phyloP scores from a whole-genome alignment of 2,797 vertebrate species.

The Carduelis carduelis region DNA sequence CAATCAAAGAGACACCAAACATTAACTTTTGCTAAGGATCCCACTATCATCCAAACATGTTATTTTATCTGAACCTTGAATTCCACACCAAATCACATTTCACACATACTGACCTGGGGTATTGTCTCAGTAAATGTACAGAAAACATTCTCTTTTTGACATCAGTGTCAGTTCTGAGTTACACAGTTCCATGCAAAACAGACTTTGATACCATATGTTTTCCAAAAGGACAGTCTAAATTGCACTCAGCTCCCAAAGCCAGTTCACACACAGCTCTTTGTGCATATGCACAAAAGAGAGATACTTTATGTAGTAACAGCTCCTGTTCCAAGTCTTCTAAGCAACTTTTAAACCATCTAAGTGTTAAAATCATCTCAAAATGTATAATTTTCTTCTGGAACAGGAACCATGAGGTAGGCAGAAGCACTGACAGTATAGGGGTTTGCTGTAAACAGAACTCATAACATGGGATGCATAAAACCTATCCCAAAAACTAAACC shows the following conservation, averaged over 20 bases:
- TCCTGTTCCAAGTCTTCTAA: slow-evolving; percentile 14
- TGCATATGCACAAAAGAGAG: neutral
- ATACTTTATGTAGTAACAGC: neutral
- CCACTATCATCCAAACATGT: neutral
- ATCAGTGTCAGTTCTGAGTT: neutral
- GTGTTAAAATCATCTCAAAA: slow-evolving; percentile 1
- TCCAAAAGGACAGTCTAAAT: neutral
- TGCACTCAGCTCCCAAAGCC: neutral
- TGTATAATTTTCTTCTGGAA: neutral
- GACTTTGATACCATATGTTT: neutral
- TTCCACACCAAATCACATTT: neutral
- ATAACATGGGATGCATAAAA: neutral
- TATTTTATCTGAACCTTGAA: neutral
- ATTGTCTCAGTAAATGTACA: neutral
- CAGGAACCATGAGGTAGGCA: slow-evolving; percentile 24
- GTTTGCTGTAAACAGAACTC: slow-evolving; percentile 25
- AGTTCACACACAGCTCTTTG: neutral
- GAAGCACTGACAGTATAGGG: neutral
- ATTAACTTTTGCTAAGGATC: neutral
- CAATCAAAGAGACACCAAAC: neutral
- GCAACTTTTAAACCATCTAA: slow-evolving; percentile 18
- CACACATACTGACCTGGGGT: neutral
- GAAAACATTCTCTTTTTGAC: neutral
- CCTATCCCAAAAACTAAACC: neutral
- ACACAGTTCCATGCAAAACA: neutral